A percentile compares a stretch with the other conserved stretches of the same genome.
These are phyloP conservation scores for Lepus americanus DNA, from an alignment of 2,113 vertebrate species.

Conservation along the genomic window DNA sequence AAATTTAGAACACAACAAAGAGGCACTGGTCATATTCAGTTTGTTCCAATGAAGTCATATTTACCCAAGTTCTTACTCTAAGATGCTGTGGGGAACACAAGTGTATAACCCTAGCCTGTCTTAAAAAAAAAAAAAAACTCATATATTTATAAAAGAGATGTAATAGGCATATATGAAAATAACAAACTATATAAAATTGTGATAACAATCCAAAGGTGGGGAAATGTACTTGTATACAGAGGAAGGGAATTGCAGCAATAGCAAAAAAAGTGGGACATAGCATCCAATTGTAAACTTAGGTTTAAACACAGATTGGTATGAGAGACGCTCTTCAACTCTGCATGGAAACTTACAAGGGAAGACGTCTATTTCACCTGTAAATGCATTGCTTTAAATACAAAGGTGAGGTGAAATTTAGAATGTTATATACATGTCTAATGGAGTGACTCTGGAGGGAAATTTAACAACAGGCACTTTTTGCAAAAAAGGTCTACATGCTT, in stretches of 20 bases:
- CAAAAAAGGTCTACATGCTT: not conserved
- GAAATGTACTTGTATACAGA: not conserved
- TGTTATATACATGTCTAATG: not conserved
- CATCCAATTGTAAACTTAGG: not conserved
- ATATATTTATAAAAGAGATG: not conserved
- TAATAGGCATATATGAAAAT: not conserved
- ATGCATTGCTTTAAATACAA: not conserved
- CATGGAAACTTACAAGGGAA: not conserved
- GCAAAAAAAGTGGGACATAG: not conserved
- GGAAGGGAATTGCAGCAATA: not conserved
- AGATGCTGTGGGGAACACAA: not conserved
- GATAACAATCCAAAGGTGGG: not conserved
- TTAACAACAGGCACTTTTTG: not conserved
- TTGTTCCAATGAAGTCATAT: not conserved
- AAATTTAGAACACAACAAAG: not conserved
- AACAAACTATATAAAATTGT: not conserved
- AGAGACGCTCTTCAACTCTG: not conserved
- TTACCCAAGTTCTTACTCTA: not conserved
- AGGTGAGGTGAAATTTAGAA: constrained; percentile 11
- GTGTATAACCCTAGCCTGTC: not conserved
- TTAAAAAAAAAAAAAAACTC: constrained; percentile 10
- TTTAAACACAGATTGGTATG: not conserved
- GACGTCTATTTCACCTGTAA: not conserved
- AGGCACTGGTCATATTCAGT: not conserved
- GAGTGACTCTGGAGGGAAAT: not conserved